These are phyloP conservation scores for Bombyx mandarina DNA, from an alignment of 1,140 invertebrate genomes.

Conservation along the genomic window DNA sequence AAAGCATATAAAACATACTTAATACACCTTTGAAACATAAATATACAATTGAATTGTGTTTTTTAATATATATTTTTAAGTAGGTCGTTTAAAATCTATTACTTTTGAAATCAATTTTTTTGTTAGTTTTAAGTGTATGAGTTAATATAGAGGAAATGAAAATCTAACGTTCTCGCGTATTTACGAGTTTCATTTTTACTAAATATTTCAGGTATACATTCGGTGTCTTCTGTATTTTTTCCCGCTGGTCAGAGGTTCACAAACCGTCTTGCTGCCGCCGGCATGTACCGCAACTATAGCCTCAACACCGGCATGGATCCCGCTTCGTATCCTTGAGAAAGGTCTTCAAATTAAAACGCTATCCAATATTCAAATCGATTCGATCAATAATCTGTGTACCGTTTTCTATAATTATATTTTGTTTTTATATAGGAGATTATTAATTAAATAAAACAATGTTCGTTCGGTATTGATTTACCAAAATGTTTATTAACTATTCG, in stretches of 20 bases:
- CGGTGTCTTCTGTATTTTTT: slow-evolving; percentile 70
- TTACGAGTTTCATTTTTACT: neutral
- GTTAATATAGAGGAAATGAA: no score
- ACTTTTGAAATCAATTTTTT: no score
- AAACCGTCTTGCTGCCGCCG: slow-evolving; percentile 65
- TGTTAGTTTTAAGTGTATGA: no score
- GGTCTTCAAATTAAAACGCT: slow-evolving; percentile 2
- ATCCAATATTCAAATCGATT: slow-evolving; percentile 2
- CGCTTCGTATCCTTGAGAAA: slow-evolving; percentile 24
- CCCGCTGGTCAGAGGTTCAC: slow-evolving; percentile 75
- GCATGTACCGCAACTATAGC: slow-evolving; percentile 79
- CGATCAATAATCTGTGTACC: neutral
- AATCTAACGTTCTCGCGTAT: no score
- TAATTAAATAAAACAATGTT: slow-evolving; percentile 23
- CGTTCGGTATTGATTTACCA: slow-evolving; percentile 54
- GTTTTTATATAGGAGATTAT: neutral
- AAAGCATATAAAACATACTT: no score
- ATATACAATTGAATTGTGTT: no score
- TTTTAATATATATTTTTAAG: no score
- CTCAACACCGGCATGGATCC: slow-evolving; percentile 78
- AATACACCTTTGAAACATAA: no score
- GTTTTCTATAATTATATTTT: no score
- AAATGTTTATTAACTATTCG: slow-evolving; percentile 63
- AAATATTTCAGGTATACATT: slow-evolving; percentile 56
- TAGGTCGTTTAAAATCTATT: no score